Percentiles rank a stretch among this genome's conserved stretches.
These are phyloP conservation scores for Galeopsomyia nigrocyanea DNA, from an alignment of 2,888 invertebrate species.

Conservation along the genomic window DNA sequence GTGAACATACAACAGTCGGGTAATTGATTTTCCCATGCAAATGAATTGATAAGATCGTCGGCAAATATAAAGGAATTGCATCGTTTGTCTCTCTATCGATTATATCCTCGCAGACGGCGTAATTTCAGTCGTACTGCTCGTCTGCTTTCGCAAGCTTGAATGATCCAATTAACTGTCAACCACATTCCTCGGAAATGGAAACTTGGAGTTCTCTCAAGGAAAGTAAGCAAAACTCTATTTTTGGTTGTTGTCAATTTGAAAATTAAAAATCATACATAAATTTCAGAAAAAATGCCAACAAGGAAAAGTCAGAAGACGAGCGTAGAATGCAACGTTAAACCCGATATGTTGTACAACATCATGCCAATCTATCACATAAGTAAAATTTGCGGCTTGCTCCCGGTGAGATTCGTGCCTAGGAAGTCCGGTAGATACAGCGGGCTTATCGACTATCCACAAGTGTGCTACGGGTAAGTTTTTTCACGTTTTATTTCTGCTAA, in stretches of 20 bases:
- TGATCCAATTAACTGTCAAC: too few species aligned
- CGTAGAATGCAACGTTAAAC: slow-evolving; percentile 39
- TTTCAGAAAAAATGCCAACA: not conserved
- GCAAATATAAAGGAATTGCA: too few species aligned
- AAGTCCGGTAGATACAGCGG: slow-evolving; percentile 56
- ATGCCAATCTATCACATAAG: slow-evolving; percentile 62
- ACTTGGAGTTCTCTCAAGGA: slow-evolving; percentile 23
- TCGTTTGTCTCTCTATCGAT: too few species aligned
- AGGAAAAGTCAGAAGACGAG: too few species aligned
- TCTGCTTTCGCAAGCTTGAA: not conserved
- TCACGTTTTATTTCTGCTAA: too few species aligned
- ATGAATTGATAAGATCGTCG: too few species aligned
- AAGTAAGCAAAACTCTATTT: slow-evolving; percentile 9
- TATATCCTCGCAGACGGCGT: too few species aligned
- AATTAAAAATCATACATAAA: not conserved
- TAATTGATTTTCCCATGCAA: too few species aligned
- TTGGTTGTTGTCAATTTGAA: not conserved
- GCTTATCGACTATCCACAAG: slow-evolving; percentile 48
- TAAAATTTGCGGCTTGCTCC: slow-evolving; percentile 61
- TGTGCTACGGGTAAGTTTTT: slow-evolving; percentile 60
- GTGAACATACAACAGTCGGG: too few species aligned
- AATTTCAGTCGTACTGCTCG: too few species aligned
- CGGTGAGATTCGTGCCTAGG: slow-evolving; percentile 57
- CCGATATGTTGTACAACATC: slow-evolving; percentile 60
- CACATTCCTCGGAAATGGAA: slow-evolving; percentile 16